These are phyloP conservation scores for Nanorana parkeri DNA, from an alignment of 2,113 vertebrate genomes.

Conservation along the genomic window DNA sequence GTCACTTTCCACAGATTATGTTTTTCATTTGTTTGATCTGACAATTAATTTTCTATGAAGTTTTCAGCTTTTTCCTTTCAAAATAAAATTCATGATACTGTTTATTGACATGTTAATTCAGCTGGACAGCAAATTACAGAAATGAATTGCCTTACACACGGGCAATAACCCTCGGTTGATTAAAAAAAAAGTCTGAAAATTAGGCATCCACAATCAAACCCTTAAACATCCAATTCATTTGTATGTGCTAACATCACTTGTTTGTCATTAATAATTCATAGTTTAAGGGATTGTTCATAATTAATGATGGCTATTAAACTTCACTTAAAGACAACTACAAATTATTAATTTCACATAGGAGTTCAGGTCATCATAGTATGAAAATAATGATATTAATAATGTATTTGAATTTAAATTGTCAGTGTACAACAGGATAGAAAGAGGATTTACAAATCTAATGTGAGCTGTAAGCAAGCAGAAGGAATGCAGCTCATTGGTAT, in stretches of 20 bases:
- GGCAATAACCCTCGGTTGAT: slow-evolving; percentile 24
- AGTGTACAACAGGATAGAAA: neutral
- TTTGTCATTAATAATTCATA: slow-evolving; percentile 51
- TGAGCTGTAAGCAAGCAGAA: neutral
- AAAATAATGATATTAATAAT: slow-evolving; percentile 48
- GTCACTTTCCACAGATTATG: slow-evolving; percentile 13
- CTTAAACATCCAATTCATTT: slow-evolving; percentile 45
- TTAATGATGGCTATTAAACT: slow-evolving; percentile 53
- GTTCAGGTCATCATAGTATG: slow-evolving; percentile 39
- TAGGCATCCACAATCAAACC: slow-evolving; percentile 29
- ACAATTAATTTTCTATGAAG: slow-evolving; percentile 16
- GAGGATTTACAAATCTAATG: slow-evolving; percentile 25
- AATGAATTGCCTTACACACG: slow-evolving; percentile 41
- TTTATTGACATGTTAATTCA: slow-evolving; percentile 44
- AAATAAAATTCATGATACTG: slow-evolving; percentile 28
- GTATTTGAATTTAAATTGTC: slow-evolving; percentile 9
- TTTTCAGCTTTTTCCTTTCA: slow-evolving; percentile 23
- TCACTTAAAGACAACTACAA: slow-evolving; percentile 53
- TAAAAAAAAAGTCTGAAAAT: slow-evolving; percentile 37
- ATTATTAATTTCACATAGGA: slow-evolving; percentile 32
- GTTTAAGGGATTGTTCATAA: slow-evolving; percentile 46
- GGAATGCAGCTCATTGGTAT: slow-evolving; percentile 10
- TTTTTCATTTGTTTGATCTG: slow-evolving; percentile 15
- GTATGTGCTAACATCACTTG: slow-evolving; percentile 44
- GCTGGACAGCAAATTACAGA: slow-evolving; percentile 33